phyloP scores from a whole-genome alignment of 2,113 vertebrate species.

The Microtus oregoni region DNA sequence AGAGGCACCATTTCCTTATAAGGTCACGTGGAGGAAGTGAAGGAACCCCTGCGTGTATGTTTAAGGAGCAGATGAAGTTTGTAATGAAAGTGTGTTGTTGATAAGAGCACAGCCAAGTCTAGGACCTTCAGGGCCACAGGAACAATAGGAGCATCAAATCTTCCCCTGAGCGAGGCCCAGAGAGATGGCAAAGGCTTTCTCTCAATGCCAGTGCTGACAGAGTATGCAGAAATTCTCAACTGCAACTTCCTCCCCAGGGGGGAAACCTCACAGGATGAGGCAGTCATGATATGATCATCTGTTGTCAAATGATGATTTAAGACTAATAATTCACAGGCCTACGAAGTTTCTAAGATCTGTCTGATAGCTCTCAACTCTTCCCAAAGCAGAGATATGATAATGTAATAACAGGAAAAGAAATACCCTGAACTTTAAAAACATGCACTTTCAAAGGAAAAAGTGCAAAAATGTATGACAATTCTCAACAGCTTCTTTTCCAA shows the following conservation, averaged over 20 bases:
- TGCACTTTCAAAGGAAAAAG: not conserved
- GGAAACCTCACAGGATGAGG: not conserved
- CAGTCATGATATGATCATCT: not conserved
- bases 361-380: not conserved
- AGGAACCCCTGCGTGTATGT: no score
- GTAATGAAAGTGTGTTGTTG: not conserved
- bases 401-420: slow-evolving; percentile 27
- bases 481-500: slow-evolving; percentile 51
- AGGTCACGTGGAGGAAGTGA: not conserved
- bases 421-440: slow-evolving; percentile 30
- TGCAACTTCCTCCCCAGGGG: not conserved
- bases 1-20: not conserved
- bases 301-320: not conserved
- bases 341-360: not conserved
- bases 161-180: no score
- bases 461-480: slow-evolving; percentile 34
- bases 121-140: not conserved
- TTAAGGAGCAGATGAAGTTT: not conserved
- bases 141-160: not conserved
- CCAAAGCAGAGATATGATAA: not conserved
- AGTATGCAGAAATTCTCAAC: not conserved
- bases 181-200: not conserved
- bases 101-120: not conserved
- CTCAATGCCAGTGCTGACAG: not conserved
- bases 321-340: not conserved